Evolutionary conservation across 2,113 vertebrate genomes (phyloP).

Genomic region (Chaetops frenatus): DNA sequence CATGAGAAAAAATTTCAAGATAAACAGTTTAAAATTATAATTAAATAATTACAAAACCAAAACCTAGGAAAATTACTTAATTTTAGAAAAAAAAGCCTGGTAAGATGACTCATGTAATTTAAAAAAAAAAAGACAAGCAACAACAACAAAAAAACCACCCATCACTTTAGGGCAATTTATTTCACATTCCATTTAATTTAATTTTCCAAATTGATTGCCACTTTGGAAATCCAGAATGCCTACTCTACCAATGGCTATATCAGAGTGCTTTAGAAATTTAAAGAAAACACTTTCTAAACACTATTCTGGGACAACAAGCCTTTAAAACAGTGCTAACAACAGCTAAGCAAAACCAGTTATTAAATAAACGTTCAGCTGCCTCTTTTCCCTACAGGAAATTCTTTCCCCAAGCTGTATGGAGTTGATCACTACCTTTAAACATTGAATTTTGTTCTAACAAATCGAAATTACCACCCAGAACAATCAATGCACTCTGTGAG

Average conservation of each 20-base stretch:
- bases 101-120: background rate
- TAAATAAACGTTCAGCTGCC: background rate
- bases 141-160: background rate
- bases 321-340: background rate
- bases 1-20: background rate
- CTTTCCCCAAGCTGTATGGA: background rate
- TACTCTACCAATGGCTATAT: background rate
- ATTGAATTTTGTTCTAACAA: background rate
- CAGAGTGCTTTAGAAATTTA: background rate
- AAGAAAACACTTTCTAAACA: background rate
- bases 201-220: background rate
- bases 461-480: background rate
- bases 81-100: background rate
- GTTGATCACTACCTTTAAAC: background rate
- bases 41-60: background rate
- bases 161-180: background rate
- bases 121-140: background rate
- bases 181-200: background rate
- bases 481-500: background rate
- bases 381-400: background rate
- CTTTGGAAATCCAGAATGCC: background rate
- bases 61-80: background rate
- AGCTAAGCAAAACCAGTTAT: background rate
- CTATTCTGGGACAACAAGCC: background rate
- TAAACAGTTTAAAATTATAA: background rate